Evolutionary conservation across 2,113 vertebrate genomes (phyloP).

Genomic region (Oncorhynchus keta): DNA sequence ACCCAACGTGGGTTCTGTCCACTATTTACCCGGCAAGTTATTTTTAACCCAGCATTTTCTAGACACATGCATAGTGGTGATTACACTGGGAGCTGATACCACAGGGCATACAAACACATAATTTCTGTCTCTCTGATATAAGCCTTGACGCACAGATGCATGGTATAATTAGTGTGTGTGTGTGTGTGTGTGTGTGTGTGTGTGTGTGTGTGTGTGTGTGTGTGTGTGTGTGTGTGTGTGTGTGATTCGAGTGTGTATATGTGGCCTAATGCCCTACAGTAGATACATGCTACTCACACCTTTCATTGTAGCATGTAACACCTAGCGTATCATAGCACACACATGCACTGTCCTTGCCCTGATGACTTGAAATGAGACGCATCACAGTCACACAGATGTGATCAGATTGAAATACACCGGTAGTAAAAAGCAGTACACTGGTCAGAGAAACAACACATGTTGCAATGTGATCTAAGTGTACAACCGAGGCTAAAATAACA

Average conservation of each 20-base stretch:
- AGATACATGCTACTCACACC: slow-evolving; percentile 12
- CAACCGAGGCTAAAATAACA: too few species aligned
- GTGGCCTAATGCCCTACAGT: slow-evolving; percentile 17
- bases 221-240: too few species aligned
- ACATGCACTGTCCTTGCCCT: too few species aligned
- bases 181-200: slow-evolving; percentile 22
- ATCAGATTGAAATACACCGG: too few species aligned
- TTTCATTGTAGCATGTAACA: slow-evolving; percentile 28
- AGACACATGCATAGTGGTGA: slow-evolving; percentile 36
- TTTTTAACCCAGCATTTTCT: slow-evolving; percentile 18
- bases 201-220: slow-evolving; percentile 42
- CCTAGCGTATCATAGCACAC: neutral
- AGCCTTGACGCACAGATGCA: neutral
- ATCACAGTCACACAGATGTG: too few species aligned
- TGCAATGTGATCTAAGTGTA: too few species aligned
- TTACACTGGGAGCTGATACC: slow-evolving; percentile 23
- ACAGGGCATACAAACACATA: slow-evolving; percentile 29
- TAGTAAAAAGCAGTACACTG: too few species aligned
- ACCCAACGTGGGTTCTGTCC: too few species aligned
- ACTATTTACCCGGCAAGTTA: too few species aligned
- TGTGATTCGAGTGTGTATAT: too few species aligned
- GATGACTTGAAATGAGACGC: too few species aligned
- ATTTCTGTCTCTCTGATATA: slow-evolving; percentile 38
- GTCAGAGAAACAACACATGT: too few species aligned
- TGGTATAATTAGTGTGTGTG: slow-evolving; percentile 28